phyloP scores from a whole-genome alignment of 1,140 invertebrate species.

The Zaprionus nigranus region DNA sequence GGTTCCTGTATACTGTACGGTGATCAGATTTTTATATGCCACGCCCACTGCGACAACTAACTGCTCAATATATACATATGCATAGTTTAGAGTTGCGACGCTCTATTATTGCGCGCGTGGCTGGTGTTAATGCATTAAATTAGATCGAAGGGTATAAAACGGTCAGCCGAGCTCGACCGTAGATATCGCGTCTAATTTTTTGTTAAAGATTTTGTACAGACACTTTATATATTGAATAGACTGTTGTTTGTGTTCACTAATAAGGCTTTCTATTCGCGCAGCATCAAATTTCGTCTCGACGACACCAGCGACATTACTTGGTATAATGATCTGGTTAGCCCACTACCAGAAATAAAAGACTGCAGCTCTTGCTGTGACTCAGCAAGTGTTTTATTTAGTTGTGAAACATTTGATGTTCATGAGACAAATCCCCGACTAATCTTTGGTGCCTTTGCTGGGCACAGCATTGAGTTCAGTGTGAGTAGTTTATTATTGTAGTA shows the following conservation, averaged over 20 bases:
- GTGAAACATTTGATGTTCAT: conserved; percentile 88
- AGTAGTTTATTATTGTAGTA: conserved; percentile 28
- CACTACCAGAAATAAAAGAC: conserved; percentile 85
- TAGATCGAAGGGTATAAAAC: too few species aligned
- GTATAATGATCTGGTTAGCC: conserved; percentile 85
- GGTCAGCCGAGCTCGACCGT: too few species aligned
- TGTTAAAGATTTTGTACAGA: too few species aligned
- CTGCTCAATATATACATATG: too few species aligned
- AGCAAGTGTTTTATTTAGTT: conserved; percentile 87
- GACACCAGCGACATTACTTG: conserved; percentile 88
- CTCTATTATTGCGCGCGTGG: too few species aligned
- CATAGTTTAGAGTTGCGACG: too few species aligned
- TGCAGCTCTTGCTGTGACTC: conserved; percentile 73
- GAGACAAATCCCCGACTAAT: conserved; percentile 84
- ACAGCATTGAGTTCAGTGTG: conserved; percentile 89
- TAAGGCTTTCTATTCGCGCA: conserved; percentile 58
- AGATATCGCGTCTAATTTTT: too few species aligned
- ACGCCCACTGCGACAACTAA: too few species aligned
- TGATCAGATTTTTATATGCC: too few species aligned
- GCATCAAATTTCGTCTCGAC: conserved; percentile 88
- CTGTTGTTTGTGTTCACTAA: not conserved
- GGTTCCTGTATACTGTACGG: too few species aligned
- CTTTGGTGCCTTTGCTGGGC: conserved; percentile 88
- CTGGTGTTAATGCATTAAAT: too few species aligned
- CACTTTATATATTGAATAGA: too few species aligned